Base-by-base conservation (phyloP, 2,113 vertebrate genomes). In the Beaufortia kweichowensis region DNA sequence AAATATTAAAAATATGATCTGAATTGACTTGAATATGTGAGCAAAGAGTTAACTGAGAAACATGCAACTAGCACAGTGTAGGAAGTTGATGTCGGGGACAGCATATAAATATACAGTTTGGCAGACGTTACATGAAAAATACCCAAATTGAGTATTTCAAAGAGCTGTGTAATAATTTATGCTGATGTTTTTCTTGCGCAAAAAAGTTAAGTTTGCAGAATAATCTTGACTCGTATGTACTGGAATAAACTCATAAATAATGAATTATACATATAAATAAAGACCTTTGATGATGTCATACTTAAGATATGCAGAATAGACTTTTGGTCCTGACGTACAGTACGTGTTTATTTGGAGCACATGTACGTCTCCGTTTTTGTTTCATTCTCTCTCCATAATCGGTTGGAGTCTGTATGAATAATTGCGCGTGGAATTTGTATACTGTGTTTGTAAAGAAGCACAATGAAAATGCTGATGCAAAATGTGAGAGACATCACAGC, bases 201-300 rank as follows among this genome's bases (percentile, higher is more conserved):
- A 74, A 50, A n/a, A 19, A 50, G 19, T 73, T 80, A 61, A 62
- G 39, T 75, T 75, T 23, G 3, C 29, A 56, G 21, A 56, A 14
- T 15, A 39, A 14, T 24, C 50, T 21, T 10, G 48, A 21, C 19
- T 21, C 2, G n/a, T n/a, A 53, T 53, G 0, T 53, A 53, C 19
- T 53, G 6, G 48, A 53, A 21, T 53, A 21, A 53, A 21, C 48
- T 19, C 15, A 53, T 21, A 53, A n/a, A 53, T n/a, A 46, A 17
- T 46, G 4, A 15, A 17, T 46, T 15, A 14, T 4, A 46, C 14
- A 46, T 26, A 43, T 43, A 8, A 24, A 9, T 39, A 65, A 35
- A 63, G 21, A 6, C 21, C 10, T 63, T 39, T 23, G n/a, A 26
- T 43, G 3, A 26, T 43, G 3, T 14, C 14, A 43, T 65, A 65